Conservation (phyloP, 2,113 vertebrate genomes). For the Ursus arctos region DNA sequence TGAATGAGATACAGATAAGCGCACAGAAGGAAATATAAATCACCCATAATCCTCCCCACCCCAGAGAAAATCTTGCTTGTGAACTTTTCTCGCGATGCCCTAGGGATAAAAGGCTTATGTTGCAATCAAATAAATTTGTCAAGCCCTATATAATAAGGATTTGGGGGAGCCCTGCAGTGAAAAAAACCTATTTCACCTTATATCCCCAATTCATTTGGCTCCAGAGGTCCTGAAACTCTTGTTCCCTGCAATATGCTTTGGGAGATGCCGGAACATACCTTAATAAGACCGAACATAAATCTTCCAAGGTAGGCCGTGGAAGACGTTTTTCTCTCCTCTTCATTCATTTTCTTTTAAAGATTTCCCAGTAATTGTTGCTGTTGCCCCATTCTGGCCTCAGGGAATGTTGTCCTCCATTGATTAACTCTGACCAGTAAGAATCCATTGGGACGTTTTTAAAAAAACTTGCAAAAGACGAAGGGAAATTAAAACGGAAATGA, state of each 20-base stretch:
- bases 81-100: neutral
- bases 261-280: neutral
- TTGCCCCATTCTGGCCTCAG: neutral
- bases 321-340: neutral
- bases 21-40: neutral
- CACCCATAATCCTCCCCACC: neutral
- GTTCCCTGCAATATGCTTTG: neutral
- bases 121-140: neutral
- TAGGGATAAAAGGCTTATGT: neutral
- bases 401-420: neutral
- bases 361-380: neutral
- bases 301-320: neutral
- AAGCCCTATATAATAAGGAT: neutral
- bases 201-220: neutral
- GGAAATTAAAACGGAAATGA: neutral
- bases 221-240: neutral
- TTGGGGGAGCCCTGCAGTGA: neutral
- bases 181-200: neutral
- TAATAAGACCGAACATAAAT: neutral
- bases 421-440: neutral
- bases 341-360: neutral
- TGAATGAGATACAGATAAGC: neutral
- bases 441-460: neutral
- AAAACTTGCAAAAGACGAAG: neutral
- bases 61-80: neutral